Base-by-base conservation (phyloP, 2,888 invertebrate genomes). In the Lepidochitona cinerea region DNA sequence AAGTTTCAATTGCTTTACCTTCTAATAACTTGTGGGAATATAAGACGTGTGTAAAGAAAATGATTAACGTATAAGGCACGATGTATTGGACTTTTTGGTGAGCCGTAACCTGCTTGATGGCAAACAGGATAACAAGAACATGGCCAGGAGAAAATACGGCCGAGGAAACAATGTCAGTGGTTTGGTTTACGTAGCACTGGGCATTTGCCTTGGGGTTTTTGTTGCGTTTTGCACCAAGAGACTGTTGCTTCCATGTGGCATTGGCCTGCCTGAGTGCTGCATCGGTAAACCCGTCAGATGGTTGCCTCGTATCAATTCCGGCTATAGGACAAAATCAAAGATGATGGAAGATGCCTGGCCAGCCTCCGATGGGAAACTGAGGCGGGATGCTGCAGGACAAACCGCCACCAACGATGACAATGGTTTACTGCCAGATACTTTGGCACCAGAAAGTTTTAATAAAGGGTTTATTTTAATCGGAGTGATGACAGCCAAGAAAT, bases 401-500 rank as follows among this genome's bases (percentile, higher is more conserved):
- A 41, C 9, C 9, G 23, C 59, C 23, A 3, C 4, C 23, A 29
- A 59, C 26, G 59, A 59, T 23, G 59, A 4, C 32, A 49, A 7
- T 41, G 9, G 9, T 12, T 18, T 18, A 49, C 4, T 59, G 12
- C 29, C 59, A 26, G 23, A 23, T 4, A 29, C 4, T 18, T 12
- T 6, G 29, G 68, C 18, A 52, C 29, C 14, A 3, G n/a, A 52
- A 41, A 52, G 49, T 36, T 66, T 14, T 9, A 66, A n/a, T 5
- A 80, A 79, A 73, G 78, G 80, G 29, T 88, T 86, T 75, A 73
- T 88, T n/a, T 79, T 89, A 70, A 82, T 97, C 77, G 99, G 98
- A 69, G 97, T 99, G 12, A 98, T 99, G 98, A 98, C 99, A 0
- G 98, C 99, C 0, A 94, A 95, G 87, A 96, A 95, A 89, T 99